Evolutionary conservation across 2,797 vertebrate genomes (phyloP).

Genomic region (Macropus fuliginosus): DNA sequence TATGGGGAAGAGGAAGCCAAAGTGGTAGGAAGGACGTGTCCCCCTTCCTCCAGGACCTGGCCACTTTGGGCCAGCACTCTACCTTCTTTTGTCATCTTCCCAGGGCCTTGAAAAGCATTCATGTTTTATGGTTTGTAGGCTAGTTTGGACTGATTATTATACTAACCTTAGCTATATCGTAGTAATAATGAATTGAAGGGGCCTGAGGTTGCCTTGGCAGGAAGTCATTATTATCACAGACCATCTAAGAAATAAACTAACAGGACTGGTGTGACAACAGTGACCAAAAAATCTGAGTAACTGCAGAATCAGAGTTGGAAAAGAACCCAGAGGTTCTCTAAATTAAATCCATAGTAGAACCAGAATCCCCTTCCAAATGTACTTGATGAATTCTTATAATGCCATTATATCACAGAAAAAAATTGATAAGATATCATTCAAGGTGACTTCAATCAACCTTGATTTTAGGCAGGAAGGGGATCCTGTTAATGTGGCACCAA

Average conservation of each 20-base stretch:
- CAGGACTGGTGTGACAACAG: not conserved
- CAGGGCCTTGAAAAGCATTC: constrained; percentile 8
- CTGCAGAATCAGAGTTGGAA: not conserved
- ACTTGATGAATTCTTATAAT: not conserved
- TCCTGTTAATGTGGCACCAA: not conserved
- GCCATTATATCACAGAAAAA: not conserved
- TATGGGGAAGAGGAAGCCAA: not conserved
- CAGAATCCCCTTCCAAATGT: not conserved
- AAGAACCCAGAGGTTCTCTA: not conserved
- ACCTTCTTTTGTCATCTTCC: not conserved
- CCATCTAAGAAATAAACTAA: constrained; percentile 7
- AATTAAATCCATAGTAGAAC: not conserved
- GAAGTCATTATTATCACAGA: constrained; percentile 9
- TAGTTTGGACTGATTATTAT: constrained; percentile 38
- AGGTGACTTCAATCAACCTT: not conserved
- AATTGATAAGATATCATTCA: not conserved
- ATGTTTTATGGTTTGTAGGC: constrained; percentile 24
- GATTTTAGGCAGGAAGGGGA: not conserved
- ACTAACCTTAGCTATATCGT: not conserved
- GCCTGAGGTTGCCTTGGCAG: not conserved
- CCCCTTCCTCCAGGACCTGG: too few species aligned
- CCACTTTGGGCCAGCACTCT: not conserved
- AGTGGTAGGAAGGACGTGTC: not conserved
- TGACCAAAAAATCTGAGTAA: constrained; percentile 35
- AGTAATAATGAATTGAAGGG: constrained; percentile 35